Percentiles rank a stretch among this genome's conserved stretches.
Conservation (phyloP, 2,113 vertebrate species). For the Willisornis vidua region DNA sequence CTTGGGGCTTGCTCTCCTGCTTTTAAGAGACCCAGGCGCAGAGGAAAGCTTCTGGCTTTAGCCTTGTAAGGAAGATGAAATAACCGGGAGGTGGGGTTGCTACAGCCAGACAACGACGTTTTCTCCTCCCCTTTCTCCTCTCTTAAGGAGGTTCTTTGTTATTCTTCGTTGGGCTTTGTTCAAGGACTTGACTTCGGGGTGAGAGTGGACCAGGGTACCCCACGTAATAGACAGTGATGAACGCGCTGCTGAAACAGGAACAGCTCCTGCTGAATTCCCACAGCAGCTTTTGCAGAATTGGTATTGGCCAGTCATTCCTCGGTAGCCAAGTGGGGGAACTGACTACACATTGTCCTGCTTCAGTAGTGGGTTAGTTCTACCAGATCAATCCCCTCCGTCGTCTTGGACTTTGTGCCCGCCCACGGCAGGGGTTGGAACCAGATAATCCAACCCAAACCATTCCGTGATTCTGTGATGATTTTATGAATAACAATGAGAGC, state of each 20-base stretch:
- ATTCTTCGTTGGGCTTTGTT: background rate
- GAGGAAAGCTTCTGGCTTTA: conserved; percentile 31
- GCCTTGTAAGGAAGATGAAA: conserved; percentile 74
- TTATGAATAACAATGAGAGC: background rate
- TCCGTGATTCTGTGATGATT: background rate
- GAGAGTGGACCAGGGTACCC: background rate
- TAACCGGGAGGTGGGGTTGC: conserved; percentile 57
- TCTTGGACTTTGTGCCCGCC: background rate
- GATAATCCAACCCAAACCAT: background rate
- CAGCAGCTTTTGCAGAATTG: background rate
- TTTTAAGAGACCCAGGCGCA: background rate
- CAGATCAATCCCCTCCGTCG: background rate
- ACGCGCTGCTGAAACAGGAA: background rate
- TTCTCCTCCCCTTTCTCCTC: conserved; percentile 36
- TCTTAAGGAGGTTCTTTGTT: conserved; percentile 63
- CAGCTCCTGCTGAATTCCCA: background rate
- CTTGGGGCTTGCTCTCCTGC: background rate
- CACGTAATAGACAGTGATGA: fast-evolving
- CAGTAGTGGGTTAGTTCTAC: fast-evolving
- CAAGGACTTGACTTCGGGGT: fast-evolving
- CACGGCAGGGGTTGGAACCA: background rate
- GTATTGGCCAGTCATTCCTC: background rate
- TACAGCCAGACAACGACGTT: background rate
- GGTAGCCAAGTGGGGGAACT: fast-evolving
- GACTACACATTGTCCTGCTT: no score